Conservation (phyloP, 2,113 vertebrate species). For the Bubo bubo region DNA sequence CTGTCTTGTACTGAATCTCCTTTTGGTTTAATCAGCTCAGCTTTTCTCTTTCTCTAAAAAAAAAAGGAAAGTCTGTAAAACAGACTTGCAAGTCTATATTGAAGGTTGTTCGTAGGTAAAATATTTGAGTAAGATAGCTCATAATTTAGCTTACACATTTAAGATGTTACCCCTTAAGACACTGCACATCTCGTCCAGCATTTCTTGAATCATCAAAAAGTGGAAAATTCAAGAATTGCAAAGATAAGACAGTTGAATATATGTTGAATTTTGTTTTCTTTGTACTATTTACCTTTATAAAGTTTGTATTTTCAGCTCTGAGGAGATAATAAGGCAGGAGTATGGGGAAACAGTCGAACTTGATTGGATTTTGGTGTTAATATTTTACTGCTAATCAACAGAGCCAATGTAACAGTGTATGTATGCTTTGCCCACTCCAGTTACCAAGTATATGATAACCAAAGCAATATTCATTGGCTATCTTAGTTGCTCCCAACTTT, state of each 20-base stretch:
- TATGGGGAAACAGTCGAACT: neutral
- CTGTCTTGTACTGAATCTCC: neutral
- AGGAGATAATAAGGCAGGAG: neutral
- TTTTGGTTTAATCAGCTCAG: neutral
- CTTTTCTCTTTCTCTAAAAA: neutral
- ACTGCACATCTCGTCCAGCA: neutral
- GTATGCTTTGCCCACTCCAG: neutral
- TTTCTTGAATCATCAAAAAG: neutral
- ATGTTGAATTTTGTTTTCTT: neutral
- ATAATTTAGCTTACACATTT: neutral
- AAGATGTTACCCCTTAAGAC: neutral
- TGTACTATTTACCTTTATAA: neutral
- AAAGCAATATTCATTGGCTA: neutral
- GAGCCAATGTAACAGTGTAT: neutral
- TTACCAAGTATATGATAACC: neutral
- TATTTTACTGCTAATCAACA: neutral
- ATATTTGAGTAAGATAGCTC: neutral
- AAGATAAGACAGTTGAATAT: neutral
- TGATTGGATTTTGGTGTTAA: neutral
- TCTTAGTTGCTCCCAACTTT: neutral
- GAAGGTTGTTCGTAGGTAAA: neutral
- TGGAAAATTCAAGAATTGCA: neutral
- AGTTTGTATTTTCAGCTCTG: neutral
- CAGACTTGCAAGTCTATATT: neutral
- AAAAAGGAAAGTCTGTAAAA: neutral